Conservation (phyloP, 2,888 invertebrate genomes). For the Chymomyza fuscimana region DNA sequence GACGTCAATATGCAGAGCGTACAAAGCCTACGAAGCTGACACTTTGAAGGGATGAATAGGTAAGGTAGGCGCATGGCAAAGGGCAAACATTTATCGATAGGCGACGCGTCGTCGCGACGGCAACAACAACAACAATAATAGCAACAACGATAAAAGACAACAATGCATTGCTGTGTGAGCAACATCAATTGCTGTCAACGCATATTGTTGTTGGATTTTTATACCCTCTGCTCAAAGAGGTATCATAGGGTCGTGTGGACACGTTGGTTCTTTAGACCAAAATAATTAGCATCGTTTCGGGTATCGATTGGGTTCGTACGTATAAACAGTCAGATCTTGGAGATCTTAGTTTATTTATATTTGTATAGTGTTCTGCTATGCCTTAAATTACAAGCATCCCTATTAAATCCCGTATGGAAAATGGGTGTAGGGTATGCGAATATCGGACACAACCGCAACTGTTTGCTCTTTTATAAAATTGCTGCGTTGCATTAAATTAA, state of each 20-base stretch:
- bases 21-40: not conserved
- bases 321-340: not conserved
- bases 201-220: slow-evolving; percentile 41
- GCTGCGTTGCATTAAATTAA: slow-evolving; percentile 72
- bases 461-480: slow-evolving; percentile 30
- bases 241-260: no score
- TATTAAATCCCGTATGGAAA: no score
- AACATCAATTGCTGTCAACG: slow-evolving; percentile 52
- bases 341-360: no score
- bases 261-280: no score
- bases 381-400: no score
- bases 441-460: no score
- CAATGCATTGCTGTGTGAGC: slow-evolving; percentile 23
- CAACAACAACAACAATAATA: slow-evolving; percentile 15
- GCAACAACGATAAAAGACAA: slow-evolving; percentile 19
- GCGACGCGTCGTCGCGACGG: not conserved
- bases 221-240: not conserved
- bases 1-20: not conserved
- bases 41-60: not conserved
- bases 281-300: no score
- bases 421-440: no score
- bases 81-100: not conserved
- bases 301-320: no score
- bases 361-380: no score
- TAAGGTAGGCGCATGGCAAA: not conserved